Percentiles rank a stretch among this genome's conserved stretches.
Evolutionary conservation across 2,888 invertebrate species (phyloP).

Genomic region (Eristalis intricaria): DNA sequence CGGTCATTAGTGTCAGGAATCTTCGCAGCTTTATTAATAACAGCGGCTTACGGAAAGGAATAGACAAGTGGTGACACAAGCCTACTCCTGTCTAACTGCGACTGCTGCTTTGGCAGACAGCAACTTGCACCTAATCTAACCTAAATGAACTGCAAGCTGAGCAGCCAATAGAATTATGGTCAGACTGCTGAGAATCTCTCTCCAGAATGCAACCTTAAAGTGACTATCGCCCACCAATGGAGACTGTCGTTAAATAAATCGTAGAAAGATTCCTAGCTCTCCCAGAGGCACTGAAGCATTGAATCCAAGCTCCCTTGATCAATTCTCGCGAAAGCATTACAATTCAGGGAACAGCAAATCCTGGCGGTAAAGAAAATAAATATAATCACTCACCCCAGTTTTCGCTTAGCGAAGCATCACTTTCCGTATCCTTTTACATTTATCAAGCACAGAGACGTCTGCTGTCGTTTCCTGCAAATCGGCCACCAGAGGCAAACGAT

Average conservation of each 20-base stretch:
- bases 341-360: slow-evolving; percentile 1
- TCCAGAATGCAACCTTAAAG: too few relatives aligned
- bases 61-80: too few relatives aligned
- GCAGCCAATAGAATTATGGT: too few relatives aligned
- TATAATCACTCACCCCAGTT: slow-evolving; percentile 66
- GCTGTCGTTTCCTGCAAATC: background rate
- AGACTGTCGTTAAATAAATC: background rate
- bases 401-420: slow-evolving; percentile 65
- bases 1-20: too few relatives aligned
- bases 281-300: background rate
- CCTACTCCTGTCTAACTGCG: too few relatives aligned
- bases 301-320: background rate
- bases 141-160: too few relatives aligned
- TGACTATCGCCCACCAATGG: too few relatives aligned
- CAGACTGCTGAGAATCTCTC: too few relatives aligned
- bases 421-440: slow-evolving; percentile 52
- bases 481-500: slow-evolving; percentile 21
- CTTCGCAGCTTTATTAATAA: too few relatives aligned
- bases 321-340: background rate
- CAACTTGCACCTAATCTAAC: too few relatives aligned
- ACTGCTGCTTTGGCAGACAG: too few relatives aligned
- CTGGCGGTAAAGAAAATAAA: slow-evolving; percentile 23
- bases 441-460: slow-evolving; percentile 37
- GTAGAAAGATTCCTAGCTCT: background rate
- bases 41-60: too few relatives aligned